A percentile compares a stretch with the other conserved stretches of the same genome.
Evolutionary conservation across 2,113 vertebrate species (phyloP).

Genomic region (Tragelaphus buxtoni): DNA sequence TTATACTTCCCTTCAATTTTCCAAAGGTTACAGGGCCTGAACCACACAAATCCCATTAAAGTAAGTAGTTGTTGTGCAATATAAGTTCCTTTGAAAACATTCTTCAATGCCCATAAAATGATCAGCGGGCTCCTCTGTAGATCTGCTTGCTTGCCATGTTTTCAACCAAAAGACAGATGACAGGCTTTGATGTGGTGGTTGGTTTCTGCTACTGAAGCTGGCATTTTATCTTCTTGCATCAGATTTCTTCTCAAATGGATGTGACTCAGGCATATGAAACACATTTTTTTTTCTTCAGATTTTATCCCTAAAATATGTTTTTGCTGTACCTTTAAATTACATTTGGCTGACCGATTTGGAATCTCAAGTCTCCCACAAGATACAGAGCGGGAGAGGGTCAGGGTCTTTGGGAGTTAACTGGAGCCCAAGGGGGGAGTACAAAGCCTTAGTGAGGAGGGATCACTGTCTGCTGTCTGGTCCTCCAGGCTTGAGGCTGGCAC

Average conservation of each 20-base stretch:
- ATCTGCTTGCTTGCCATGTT: conserved; percentile 47
- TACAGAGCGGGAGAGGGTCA: neutral
- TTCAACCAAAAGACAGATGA: conserved; percentile 11
- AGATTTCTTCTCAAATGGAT: conserved; percentile 57
- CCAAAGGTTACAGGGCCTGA: conserved; percentile 64
- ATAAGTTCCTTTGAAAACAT: conserved; percentile 65
- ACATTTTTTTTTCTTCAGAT: conserved; percentile 20
- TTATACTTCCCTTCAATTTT: conserved; percentile 71
- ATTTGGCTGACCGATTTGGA: neutral
- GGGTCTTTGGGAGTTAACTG: neutral
- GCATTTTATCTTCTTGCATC: conserved; percentile 65
- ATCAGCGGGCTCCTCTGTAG: conserved; percentile 37
- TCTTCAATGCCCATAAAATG: conserved; percentile 63
- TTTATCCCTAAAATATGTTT: conserved; percentile 55
- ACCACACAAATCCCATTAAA: conserved; percentile 74
- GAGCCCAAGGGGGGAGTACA: neutral
- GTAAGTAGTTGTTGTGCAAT: conserved; percentile 71
- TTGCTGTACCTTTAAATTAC: conserved; percentile 60
- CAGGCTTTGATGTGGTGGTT: conserved; percentile 61
- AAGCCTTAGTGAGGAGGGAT: neutral
- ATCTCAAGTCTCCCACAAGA: neutral
- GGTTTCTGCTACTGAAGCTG: conserved; percentile 65
- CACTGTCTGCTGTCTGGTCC: rapidly evolving
- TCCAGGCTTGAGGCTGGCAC: rapidly evolving
- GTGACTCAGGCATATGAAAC: conserved; percentile 35